These are phyloP conservation scores for Piaya cayana DNA, from an alignment of 2,113 vertebrate genomes.

Conservation along the genomic window DNA sequence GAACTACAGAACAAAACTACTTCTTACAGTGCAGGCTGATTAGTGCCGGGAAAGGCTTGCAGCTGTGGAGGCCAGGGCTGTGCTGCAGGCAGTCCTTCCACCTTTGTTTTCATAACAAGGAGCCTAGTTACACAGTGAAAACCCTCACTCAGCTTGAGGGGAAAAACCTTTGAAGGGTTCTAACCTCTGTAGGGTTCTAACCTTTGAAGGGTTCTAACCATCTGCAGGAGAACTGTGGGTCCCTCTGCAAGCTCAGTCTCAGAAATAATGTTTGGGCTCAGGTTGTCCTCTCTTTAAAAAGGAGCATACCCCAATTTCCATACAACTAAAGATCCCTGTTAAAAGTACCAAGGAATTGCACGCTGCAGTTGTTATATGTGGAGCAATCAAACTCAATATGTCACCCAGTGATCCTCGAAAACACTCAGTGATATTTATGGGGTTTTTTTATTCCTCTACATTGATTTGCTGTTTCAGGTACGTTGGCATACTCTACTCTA, in stretches of 20 bases:
- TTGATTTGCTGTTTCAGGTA: constrained; percentile 51
- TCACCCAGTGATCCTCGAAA: neutral
- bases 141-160: neutral
- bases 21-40: neutral
- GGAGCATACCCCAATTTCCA: neutral
- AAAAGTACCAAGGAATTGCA: neutral
- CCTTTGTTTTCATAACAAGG: neutral
- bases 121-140: neutral
- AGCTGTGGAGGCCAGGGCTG: neutral
- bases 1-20: neutral
- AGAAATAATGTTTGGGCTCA: neutral
- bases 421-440: neutral
- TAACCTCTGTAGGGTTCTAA: neutral
- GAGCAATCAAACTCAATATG: neutral
- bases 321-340: neutral
- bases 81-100: neutral
- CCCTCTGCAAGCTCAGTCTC: neutral
- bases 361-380: neutral
- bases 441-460: neutral
- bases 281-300: neutral
- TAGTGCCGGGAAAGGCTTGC: neutral
- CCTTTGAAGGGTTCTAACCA: neutral
- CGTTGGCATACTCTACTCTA: neutral
- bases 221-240: neutral
- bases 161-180: neutral